A percentile compares a stretch with the other conserved stretches of the same genome.
These are phyloP conservation scores for Pseudorhiza aurosa DNA, from an alignment of 30 jellyfish, hydroid and myxozoan species.

Conservation along the genomic window DNA sequence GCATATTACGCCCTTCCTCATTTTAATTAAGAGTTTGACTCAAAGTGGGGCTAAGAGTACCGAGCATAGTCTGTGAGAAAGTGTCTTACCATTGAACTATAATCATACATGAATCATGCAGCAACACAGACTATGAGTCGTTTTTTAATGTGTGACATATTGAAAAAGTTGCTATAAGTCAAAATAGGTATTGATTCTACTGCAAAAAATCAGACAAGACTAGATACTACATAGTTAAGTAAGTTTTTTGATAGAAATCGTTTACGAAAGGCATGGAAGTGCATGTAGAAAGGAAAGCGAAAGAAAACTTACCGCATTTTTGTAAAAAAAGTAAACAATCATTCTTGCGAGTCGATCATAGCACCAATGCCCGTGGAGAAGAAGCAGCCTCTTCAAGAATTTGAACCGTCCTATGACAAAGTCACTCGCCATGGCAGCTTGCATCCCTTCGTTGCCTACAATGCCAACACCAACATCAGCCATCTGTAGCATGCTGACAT, in stretches of 20 bases:
- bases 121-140: no score
- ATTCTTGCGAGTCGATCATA: constrained; percentile 91
- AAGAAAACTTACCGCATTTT: constrained; percentile 87
- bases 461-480: constrained; percentile 99
- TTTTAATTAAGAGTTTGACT: no score
- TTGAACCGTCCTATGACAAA: constrained; percentile 85
- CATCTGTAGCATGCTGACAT: constrained; percentile 97
- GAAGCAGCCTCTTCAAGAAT: constrained; percentile 73
- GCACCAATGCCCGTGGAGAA: constrained; percentile 92
- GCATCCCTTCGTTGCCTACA: constrained; percentile 98
- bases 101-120: no score
- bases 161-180: no score
- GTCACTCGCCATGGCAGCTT: constrained; percentile 98
- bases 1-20: no score
- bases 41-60: no score
- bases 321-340: constrained; percentile 94
- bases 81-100: no score
- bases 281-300: not conserved
- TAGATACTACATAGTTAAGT: no score
- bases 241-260: not conserved
- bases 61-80: no score
- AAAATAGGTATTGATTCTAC: no score
- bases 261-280: not conserved
- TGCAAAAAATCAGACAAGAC: no score
- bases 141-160: no score